phyloP scores from a whole-genome alignment of 2,888 invertebrate genomes.

The Ormyrus rosae region DNA sequence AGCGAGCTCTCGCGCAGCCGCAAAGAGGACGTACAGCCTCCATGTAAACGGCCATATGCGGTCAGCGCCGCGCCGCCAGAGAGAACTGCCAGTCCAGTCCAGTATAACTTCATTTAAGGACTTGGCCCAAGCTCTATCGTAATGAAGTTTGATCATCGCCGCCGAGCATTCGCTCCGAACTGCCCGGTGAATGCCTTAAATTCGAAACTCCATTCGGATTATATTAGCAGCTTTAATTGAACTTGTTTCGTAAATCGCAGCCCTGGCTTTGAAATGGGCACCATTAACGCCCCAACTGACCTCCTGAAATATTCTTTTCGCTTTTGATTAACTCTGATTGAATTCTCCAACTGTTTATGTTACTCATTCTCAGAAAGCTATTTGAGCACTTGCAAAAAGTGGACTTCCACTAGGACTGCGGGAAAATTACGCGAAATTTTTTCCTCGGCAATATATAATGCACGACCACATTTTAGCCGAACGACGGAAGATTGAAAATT shows the following conservation, averaged over 20 bases:
- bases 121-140: conserved; percentile 14
- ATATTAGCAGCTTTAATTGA: no score
- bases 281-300: no score
- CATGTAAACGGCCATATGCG: conserved; percentile 26
- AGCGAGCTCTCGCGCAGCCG: not conserved
- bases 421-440: not conserved
- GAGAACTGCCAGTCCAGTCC: conserved; percentile 21
- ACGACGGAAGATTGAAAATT: conserved; percentile 28
- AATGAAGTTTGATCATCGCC: conserved; percentile 40
- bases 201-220: not conserved
- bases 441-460: not conserved
- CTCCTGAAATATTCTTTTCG: no score
- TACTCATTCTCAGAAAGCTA: no score
- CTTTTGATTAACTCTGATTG: no score
- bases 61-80: not conserved
- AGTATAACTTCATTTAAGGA: conserved; percentile 48
- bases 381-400: no score
- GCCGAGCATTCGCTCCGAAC: not conserved
- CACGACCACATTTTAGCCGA: not conserved
- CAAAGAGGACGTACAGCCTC: conserved; percentile 30
- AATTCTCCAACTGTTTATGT: no score
- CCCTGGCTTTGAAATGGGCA: no score
- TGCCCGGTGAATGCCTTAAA: not conserved
- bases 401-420: not conserved
- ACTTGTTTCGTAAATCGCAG: no score